phyloP scores from a whole-genome alignment of 35 echinoderm and acorn worm species.

The Lytechinus variegatus region DNA sequence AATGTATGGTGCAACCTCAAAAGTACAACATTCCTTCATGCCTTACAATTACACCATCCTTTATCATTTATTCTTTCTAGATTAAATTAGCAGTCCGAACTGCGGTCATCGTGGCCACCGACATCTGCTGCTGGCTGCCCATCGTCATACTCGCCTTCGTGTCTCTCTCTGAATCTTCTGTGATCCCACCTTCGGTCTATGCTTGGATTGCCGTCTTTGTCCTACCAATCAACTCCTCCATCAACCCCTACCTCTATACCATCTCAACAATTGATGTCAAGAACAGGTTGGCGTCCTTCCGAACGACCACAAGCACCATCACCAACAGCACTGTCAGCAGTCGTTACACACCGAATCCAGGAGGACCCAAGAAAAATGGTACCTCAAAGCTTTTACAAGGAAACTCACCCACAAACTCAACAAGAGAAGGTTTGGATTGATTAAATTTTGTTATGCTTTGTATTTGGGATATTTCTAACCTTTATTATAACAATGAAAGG shows the following conservation, averaged over 20 bases:
- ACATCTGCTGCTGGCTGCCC: slow-evolving; percentile 74
- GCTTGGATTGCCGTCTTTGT: slow-evolving; percentile 83
- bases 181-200: slow-evolving; percentile 67
- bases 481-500: background rate
- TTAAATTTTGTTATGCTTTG: background rate
- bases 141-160: slow-evolving; percentile 73
- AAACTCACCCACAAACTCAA: background rate
- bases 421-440: background rate
- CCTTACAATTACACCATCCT: no score
- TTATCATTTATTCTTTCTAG: background rate
- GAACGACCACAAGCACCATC: background rate
- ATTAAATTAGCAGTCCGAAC: slow-evolving; percentile 59
- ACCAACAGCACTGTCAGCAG: background rate
- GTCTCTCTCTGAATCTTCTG: slow-evolving; percentile 31
- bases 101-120: slow-evolving; percentile 62
- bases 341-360: background rate
- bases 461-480: background rate
- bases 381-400: background rate
- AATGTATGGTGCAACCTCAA: no score
- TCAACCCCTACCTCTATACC: slow-evolving; percentile 83
- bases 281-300: background rate
- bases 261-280: slow-evolving; percentile 51
- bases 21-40: no score
- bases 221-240: slow-evolving; percentile 71
- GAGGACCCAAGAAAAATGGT: background rate